Evolutionary conservation across 2,888 invertebrate genomes (phyloP), one percentile per base, ranked within the genome.

Genomic region (Dromius quadrimaculatus): DNA sequence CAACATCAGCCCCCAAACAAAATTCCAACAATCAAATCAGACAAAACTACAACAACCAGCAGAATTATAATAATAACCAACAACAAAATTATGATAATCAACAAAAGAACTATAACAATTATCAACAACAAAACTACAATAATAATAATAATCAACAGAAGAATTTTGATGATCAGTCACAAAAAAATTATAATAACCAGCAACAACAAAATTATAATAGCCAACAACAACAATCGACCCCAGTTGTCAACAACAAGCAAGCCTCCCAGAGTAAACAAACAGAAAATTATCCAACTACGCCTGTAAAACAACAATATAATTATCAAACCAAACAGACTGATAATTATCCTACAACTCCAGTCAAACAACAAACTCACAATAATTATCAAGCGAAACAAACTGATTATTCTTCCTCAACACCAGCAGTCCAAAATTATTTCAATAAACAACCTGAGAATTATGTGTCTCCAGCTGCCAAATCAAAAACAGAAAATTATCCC

Each of bases 361-460:
- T 70, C 8, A 61, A 23, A 71, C 74, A 57, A 74, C 38, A 36
- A 59, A 41, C n/a, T 8, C 32, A 59, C 15, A 38, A 59, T 73
- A 59, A 72, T 3, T 41, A 41, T 20, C 62, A 62, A 61, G 9
- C 36, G 9, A 76, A 74, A 50, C 74, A 74, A 66, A 77, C 79
- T 2, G 79, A 81, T 71, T 80, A 78, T 74, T 79, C 78, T 69
- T 76, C 78, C 4, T 72, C 75, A 68, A 76, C 43, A 70, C 72
- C 69, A 2, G 50, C 50, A 28, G 47, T 23, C 1, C 50, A 80
- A 71, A 80, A 78, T 73, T 79, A 78, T 65, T 76, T 78, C 3
- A 72, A 74, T 2, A 76, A 74, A 47, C 74, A 74, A 69, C 77
- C 79, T 2, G 79, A 81, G 71, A 80, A 78, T 72, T 79, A 78